phyloP scores from a whole-genome alignment of 92 coral and sea anemone genomes.

The Epizoanthus rinbou region DNA sequence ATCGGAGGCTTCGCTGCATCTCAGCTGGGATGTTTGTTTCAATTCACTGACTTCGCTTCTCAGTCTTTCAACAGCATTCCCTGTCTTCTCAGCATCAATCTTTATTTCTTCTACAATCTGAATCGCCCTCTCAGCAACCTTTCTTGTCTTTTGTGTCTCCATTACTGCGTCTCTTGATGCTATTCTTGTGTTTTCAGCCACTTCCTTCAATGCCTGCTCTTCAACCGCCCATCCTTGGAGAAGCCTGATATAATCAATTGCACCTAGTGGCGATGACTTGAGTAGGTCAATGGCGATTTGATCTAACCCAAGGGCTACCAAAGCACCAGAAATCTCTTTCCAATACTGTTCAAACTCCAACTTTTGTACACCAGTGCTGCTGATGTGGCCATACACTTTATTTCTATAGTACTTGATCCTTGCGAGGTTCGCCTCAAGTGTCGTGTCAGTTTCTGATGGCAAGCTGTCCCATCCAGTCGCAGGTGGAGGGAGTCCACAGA shows the following conservation, averaged over 20 bases:
- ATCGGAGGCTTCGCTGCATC: background rate
- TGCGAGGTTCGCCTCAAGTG: slow-evolving; percentile 63
- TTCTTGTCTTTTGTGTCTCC: slow-evolving; percentile 31
- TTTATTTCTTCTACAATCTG: slow-evolving; percentile 15
- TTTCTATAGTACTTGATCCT: slow-evolving; percentile 67
- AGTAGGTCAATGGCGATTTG: slow-evolving; percentile 24
- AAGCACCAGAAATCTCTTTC: slow-evolving; percentile 53
- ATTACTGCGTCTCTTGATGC: slow-evolving; percentile 12
- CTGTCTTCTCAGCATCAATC: slow-evolving; percentile 24
- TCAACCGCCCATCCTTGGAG: slow-evolving; percentile 31
- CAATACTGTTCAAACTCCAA: slow-evolving; percentile 45
- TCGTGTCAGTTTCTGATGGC: slow-evolving; percentile 55
- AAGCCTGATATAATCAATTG: slow-evolving; percentile 5
- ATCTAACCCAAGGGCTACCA: slow-evolving; percentile 56
- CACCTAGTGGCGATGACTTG: slow-evolving; percentile 23
- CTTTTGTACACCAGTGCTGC: slow-evolving; percentile 42
- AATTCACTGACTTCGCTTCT: slow-evolving; percentile 11
- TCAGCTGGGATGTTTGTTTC: background rate
- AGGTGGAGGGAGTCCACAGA: slow-evolving; percentile 59
- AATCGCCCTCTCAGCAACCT: slow-evolving; percentile 18
- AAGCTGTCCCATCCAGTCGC: slow-evolving; percentile 51
- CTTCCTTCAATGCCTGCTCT: slow-evolving; percentile 29
- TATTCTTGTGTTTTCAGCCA: slow-evolving; percentile 11
- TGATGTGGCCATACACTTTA: slow-evolving; percentile 51
- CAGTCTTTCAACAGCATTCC: slow-evolving; percentile 25